Evolutionary conservation across 2,888 invertebrate genomes (phyloP).

Genomic region (Phengaris alcon): DNA sequence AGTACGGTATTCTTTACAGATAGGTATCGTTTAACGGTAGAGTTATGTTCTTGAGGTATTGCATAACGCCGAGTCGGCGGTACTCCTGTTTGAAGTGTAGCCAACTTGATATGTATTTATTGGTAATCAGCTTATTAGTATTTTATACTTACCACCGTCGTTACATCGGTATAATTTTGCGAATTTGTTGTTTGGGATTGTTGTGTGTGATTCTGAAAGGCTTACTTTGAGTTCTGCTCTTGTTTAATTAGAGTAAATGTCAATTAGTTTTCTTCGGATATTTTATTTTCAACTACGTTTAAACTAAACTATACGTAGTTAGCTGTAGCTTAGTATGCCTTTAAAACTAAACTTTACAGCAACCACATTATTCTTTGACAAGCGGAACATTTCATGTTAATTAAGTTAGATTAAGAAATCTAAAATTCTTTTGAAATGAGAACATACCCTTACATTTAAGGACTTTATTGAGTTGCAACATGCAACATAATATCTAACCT

Average conservation of each 20-base stretch:
- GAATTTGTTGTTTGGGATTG: not conserved
- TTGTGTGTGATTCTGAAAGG: not conserved
- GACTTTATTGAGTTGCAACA: too few relatives aligned
- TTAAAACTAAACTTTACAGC: too few relatives aligned
- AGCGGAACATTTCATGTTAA: too few relatives aligned
- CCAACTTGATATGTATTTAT: not conserved
- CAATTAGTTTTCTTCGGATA: too few relatives aligned
- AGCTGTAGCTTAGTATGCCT: too few relatives aligned
- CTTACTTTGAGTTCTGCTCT: not conserved
- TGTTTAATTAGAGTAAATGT: not conserved
- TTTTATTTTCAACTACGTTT: too few relatives aligned
- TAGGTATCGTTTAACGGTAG: conserved; percentile 27
- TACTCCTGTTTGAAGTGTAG: conserved; percentile 11
- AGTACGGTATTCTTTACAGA: conserved; percentile 19
- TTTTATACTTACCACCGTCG: not conserved
- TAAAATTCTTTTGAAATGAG: too few relatives aligned
- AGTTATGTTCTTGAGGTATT: conserved; percentile 19
- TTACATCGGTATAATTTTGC: not conserved
- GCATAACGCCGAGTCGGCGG: conserved; percentile 17
- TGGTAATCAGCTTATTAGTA: conserved; percentile 9
- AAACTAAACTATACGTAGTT: too few relatives aligned
- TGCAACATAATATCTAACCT: not conserved
- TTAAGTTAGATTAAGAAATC: too few relatives aligned
- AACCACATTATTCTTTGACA: too few relatives aligned
- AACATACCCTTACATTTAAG: too few relatives aligned